Evolutionary conservation across 1,140 invertebrate genomes (phyloP), one percentile per base, ranked within the genome.

Genomic region (Drosophila mojavensis): DNA sequence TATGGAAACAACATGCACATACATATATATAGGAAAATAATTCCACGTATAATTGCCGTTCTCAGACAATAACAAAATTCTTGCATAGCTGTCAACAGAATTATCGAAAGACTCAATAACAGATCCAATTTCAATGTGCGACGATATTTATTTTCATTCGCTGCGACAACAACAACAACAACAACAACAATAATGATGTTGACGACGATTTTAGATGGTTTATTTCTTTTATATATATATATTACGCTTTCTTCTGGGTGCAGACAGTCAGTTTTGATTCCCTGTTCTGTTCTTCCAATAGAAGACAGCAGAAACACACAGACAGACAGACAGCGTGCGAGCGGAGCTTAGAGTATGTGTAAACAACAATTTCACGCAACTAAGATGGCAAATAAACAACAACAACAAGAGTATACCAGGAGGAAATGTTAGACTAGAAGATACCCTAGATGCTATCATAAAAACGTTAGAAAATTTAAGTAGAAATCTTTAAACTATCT

Each of bases 41-140:
- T 81, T 85, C 75, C 75, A 85, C 78, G 78, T 84, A 85, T 55
- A 75, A 72, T 72, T 68, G 76, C 67, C 54, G 61, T 55, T 59
- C 55, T 79, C 77, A 88, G 84, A 88, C 83, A 89, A 88, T 84
- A 88, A 88, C 74, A 89, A 88, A 88, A 89, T 88, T 84, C 81
- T 81, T 88, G 83, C 83, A 88, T 83, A 89, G 83, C 78, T 89
- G 83, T 83, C 83, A 89, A 88, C 79, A 74, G 54, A 67, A 77
- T 74, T 81, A 88, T 88, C 84, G 69, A 75, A 74, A 84, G 85
- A 84, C 78, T 90, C 69, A 89, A 88, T 88, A 88, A 84, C 67
- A 89, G 80, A 71, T 88, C 81, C 39, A 74, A 81, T 88, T 88
- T 89, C 84, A 75, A 45, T 79, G 63, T 75, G 84, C 79, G 73